A percentile compares a stretch with the other conserved stretches of the same genome.
Conservation (phyloP, 2,888 invertebrate species). For the Ochlodes sylvanus region DNA sequence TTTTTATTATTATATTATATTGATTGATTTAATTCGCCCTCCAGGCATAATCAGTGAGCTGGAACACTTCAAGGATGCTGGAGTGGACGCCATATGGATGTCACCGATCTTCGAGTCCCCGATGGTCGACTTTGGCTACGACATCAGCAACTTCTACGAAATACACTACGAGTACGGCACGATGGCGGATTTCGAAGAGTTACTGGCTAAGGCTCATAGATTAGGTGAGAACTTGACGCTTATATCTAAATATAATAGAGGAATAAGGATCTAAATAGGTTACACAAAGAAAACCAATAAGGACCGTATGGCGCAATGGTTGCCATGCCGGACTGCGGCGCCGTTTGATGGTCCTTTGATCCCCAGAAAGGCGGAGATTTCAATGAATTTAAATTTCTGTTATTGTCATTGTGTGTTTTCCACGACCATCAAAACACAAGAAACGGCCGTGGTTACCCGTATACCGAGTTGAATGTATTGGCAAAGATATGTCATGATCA, state of each 20-base stretch:
- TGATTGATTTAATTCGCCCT: constrained; percentile 8
- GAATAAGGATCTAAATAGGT: neutral
- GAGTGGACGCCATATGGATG: constrained; percentile 92
- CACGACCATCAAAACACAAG: too few species aligned
- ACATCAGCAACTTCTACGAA: constrained; percentile 90
- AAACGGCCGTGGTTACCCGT: too few species aligned
- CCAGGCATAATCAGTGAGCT: constrained; percentile 83
- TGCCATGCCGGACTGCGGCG: too few species aligned
- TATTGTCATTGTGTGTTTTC: too few species aligned
- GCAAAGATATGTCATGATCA: too few species aligned
- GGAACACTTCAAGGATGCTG: constrained; percentile 87
- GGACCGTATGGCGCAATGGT: too few species aligned
- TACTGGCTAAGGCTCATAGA: constrained; percentile 83
- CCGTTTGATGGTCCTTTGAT: too few species aligned
- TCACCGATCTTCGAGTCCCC: constrained; percentile 94
- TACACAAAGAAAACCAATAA: too few species aligned
- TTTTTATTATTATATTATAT: too few species aligned
- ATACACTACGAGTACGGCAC: constrained; percentile 91
- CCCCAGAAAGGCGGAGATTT: too few species aligned
- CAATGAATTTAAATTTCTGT: too few species aligned
- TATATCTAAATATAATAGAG: neutral
- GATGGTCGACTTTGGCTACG: constrained; percentile 95
- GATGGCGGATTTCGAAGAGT: constrained; percentile 87
- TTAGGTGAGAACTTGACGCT: constrained; percentile 63
- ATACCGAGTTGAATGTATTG: too few species aligned